A percentile compares a stretch with the other conserved stretches of the same genome.
These are phyloP conservation scores for Tachyglossus aculeatus DNA, from an alignment of 2,797 vertebrate genomes.

Conservation along the genomic window DNA sequence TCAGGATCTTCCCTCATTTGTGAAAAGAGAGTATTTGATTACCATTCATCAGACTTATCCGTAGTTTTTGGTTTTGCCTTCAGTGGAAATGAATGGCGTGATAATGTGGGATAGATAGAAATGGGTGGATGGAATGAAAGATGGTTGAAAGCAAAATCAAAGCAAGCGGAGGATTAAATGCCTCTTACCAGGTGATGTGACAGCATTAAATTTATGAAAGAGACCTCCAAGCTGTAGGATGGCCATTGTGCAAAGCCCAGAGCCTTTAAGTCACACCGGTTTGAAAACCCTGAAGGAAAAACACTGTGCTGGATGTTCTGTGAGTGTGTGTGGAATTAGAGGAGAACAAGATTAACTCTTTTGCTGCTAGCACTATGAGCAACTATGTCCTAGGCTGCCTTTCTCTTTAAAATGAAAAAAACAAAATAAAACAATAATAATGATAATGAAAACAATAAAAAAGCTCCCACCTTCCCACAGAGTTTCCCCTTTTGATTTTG, in stretches of 20 bases:
- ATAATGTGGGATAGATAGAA: constrained; percentile 27
- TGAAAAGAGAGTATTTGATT: background rate
- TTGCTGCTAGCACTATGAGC: constrained; percentile 69
- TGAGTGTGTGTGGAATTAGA: constrained; percentile 50
- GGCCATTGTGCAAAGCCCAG: constrained; percentile 58
- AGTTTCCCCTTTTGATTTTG: constrained; percentile 36
- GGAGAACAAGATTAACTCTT: constrained; percentile 62
- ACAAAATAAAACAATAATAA: background rate
- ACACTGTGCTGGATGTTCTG: constrained; percentile 32
- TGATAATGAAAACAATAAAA: background rate
- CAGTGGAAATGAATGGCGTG: constrained; percentile 31
- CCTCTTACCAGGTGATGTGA: constrained; percentile 51
- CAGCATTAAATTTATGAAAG: constrained; percentile 59
- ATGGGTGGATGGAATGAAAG: constrained; percentile 46
- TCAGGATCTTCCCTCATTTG: background rate
- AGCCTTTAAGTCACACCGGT: constrained; percentile 43
- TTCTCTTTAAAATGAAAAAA: constrained; percentile 32
- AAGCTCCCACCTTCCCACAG: background rate
- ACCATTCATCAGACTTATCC: constrained; percentile 11
- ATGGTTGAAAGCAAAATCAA: constrained; percentile 42
- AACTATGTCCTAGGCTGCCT: constrained; percentile 22
- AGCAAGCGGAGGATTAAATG: constrained; percentile 46
- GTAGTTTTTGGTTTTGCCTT: constrained; percentile 19
- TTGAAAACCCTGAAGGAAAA: constrained; percentile 46
- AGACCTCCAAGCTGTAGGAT: constrained; percentile 67